Base-by-base conservation (phyloP, 2,113 vertebrate species). In the Ivindomyrus marchei region DNA sequence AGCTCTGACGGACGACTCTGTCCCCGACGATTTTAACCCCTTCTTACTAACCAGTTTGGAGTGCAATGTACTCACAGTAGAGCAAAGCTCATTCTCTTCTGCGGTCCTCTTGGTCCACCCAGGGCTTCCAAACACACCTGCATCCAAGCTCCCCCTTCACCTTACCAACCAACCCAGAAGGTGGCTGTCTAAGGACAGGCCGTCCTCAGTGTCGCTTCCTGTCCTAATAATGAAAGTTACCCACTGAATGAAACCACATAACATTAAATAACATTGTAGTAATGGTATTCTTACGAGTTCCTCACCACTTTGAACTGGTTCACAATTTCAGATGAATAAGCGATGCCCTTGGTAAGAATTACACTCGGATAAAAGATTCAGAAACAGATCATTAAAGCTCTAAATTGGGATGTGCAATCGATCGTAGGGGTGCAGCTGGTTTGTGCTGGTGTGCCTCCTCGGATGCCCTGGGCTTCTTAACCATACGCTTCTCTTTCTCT, bases 1-100 rank as follows among this genome's bases (percentile, higher is more conserved):
- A 97, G 97, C 97, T 97, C 97, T 98, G 97, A 97, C 94, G 95
- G 98, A 99, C 95, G 98, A 98, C 97, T 98, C 97, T 95, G 96
- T 96, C 95, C 97, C 98, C 93, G 98, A 97, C 93, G 97, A 99
- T 95, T 96, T 95, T 98, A 97, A 97, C 95, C 97, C 96, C 95
- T 96, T 95, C 96, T 97, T 97, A 97, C 97, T 99, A 97, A 98
- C 95, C 97, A 97, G 95, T 96, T 97, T 94, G 97, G 98, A 98
- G 95, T 97, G 96, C 97, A 97, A 98, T 97, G 98, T 99, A 99
- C 95, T 97, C 97, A 95, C 95, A 94, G 90, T 94, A 96, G 93
- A 94, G 47, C 95, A 94, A 90, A 91, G 93, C 94, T 94, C 93
- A 93, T 95, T 95, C 94, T 94, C 94, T 93, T 95, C 93, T 94